phyloP scores from a whole-genome alignment of 2,888 invertebrate species.

The Drosophila antonietae region DNA sequence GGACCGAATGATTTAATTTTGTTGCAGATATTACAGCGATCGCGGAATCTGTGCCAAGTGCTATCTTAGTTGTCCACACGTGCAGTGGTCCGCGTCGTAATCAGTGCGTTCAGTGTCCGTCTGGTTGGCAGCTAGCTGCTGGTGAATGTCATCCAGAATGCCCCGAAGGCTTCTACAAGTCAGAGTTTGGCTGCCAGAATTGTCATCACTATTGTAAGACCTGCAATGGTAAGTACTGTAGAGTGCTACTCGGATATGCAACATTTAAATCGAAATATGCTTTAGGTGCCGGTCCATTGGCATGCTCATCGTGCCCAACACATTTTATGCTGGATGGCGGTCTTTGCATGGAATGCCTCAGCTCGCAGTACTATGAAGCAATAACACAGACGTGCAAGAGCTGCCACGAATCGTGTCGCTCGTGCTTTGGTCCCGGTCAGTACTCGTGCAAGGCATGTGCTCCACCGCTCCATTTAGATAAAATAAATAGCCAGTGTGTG shows the following conservation, averaged over 20 bases:
- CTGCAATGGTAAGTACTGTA: slow-evolving; percentile 89
- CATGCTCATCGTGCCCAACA: slow-evolving; percentile 86
- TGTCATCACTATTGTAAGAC: slow-evolving; percentile 95
- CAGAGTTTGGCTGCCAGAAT: slow-evolving; percentile 92
- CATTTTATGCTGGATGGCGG: slow-evolving; percentile 91
- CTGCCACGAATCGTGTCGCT: slow-evolving; percentile 88
- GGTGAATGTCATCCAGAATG: slow-evolving; percentile 94
- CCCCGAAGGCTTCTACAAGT: slow-evolving; percentile 94
- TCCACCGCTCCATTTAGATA: too few species aligned
- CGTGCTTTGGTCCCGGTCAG: slow-evolving; percentile 86
- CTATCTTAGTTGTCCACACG: slow-evolving; percentile 92
- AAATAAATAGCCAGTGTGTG: too few species aligned
- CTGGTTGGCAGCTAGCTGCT: slow-evolving; percentile 92
- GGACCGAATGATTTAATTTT: background rate
- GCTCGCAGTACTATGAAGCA: slow-evolving; percentile 90
- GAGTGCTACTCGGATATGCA: background rate
- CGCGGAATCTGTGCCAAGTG: slow-evolving; percentile 90
- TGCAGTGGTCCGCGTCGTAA: slow-evolving; percentile 93
- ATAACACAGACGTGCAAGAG: slow-evolving; percentile 88
- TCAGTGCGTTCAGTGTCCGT: slow-evolving; percentile 93
- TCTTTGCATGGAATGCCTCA: slow-evolving; percentile 90
- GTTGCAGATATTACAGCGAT: slow-evolving; percentile 92
- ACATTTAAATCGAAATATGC: background rate
- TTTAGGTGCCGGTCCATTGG: slow-evolving; percentile 82
- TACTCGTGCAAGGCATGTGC: too few species aligned